Percentiles rank a stretch among this genome's conserved stretches.
Evolutionary conservation across 2,888 invertebrate genomes (phyloP).

Genomic region (Chaitophorus viminalis): DNA sequence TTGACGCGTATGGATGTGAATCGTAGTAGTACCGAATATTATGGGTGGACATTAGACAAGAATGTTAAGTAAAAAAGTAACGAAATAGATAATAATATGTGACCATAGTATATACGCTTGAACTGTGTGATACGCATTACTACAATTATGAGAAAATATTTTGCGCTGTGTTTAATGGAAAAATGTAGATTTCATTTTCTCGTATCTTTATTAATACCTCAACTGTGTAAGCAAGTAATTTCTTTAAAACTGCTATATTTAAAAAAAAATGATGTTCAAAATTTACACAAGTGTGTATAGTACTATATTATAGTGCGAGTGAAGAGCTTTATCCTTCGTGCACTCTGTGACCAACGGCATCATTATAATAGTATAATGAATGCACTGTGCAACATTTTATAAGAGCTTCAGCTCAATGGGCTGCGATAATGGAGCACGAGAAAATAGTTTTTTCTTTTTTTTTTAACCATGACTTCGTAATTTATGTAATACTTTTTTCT

Average conservation of each 20-base stretch:
- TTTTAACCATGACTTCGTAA: constrained; percentile 12
- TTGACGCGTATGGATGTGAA: no score
- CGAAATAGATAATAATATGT: no score
- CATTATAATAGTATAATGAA: constrained; percentile 51
- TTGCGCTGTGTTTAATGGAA: neutral
- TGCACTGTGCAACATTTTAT: constrained; percentile 17
- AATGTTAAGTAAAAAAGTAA: no score
- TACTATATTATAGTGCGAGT: no score
- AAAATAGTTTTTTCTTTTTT: constrained; percentile 25
- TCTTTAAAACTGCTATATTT: neutral
- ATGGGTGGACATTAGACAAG: no score
- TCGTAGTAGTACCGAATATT: no score
- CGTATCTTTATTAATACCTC: neutral
- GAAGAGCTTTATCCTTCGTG: constrained; percentile 15
- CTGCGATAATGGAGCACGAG: constrained; percentile 38
- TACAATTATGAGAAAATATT: neutral
- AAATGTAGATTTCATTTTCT: neutral
- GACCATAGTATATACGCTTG: neutral
- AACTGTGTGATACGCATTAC: neutral
- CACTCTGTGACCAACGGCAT: constrained; percentile 32
- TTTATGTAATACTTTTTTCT: constrained; percentile 32
- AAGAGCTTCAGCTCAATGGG: constrained; percentile 42
- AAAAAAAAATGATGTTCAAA: constrained; percentile 17
- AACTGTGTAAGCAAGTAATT: constrained; percentile 9
- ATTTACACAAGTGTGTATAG: neutral